These are phyloP conservation scores for Xiphophorus maculatus DNA, from an alignment of 2,113 vertebrate genomes.

Conservation along the genomic window DNA sequence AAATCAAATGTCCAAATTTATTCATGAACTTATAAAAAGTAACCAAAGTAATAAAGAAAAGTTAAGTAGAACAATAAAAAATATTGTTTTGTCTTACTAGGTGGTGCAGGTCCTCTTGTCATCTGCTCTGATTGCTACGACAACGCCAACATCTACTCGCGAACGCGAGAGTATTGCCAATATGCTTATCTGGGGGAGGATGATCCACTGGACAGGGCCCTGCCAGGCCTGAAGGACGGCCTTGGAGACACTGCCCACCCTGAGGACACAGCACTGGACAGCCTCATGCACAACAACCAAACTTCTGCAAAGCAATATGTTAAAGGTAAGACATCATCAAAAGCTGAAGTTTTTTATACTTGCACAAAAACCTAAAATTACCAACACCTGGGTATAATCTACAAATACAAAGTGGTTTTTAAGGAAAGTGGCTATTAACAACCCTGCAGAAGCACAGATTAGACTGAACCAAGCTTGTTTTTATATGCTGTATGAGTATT, in stretches of 20 bases:
- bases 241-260: constrained; percentile 68
- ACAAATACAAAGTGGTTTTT: not conserved
- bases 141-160: constrained; percentile 94
- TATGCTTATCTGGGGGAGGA: constrained; percentile 90
- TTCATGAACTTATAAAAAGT: not conserved
- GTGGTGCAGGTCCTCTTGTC: constrained; percentile 79
- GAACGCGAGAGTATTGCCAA: constrained; percentile 90
- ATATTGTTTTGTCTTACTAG: constrained; percentile 35
- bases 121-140: constrained; percentile 98
- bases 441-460: not conserved
- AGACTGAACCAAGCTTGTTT: not conserved
- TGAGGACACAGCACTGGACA: constrained; percentile 74
- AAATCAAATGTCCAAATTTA: not conserved
- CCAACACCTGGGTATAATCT: not conserved
- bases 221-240: constrained; percentile 69
- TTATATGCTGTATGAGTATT: not conserved
- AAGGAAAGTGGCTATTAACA: not conserved
- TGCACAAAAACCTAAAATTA: not conserved
- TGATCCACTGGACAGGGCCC: constrained; percentile 82
- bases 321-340: constrained; percentile 74
- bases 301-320: constrained; percentile 65
- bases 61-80: not conserved
- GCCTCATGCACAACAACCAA: constrained; percentile 77
- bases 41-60: not conserved
- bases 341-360: not conserved